Evolutionary conservation across 2,797 vertebrate species (phyloP).

Genomic region (Philypnodon macrostomus): DNA sequence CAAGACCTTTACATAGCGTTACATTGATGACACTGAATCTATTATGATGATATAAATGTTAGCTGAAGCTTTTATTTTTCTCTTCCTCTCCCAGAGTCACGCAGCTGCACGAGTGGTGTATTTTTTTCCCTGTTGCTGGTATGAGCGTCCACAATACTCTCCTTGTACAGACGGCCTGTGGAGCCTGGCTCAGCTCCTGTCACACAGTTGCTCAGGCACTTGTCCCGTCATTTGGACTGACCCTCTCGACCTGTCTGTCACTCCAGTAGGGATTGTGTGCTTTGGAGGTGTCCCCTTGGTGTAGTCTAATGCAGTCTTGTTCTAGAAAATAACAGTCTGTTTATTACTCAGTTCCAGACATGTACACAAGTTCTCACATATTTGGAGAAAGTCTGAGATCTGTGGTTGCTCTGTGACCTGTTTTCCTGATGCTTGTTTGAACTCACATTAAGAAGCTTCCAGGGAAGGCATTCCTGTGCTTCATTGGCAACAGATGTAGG

Average conservation of each 20-base stretch:
- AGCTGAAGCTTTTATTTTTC: conserved; percentile 41
- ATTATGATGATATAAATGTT: conserved; percentile 41
- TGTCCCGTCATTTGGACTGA: conserved; percentile 73
- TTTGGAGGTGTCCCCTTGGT: conserved; percentile 32
- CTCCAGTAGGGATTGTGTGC: conserved; percentile 44
- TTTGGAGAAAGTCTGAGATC: conserved; percentile 15
- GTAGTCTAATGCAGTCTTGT: background rate
- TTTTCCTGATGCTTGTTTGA: conserved; percentile 48
- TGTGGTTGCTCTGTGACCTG: conserved; percentile 32
- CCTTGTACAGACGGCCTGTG: conserved; percentile 66
- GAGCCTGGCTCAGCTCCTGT: conserved; percentile 70
- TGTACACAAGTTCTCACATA: conserved; percentile 4
- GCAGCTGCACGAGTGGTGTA: conserved; percentile 58
- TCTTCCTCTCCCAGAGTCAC: conserved; percentile 41
- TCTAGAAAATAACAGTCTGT: background rate
- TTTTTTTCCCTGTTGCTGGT: conserved; percentile 40
- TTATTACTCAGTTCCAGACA: background rate
- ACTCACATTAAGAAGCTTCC: conserved; percentile 56
- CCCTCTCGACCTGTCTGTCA: conserved; percentile 63
- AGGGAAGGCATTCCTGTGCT: conserved; percentile 73
- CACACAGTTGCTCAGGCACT: conserved; percentile 76
- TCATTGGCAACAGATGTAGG: conserved; percentile 82
- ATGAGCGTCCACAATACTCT: conserved; percentile 68
- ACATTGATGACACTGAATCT: conserved; percentile 22
- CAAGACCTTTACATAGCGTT: conserved; percentile 19